phyloP scores from a whole-genome alignment of 2,888 invertebrate genomes.

The Ophioninae sp. region DNA sequence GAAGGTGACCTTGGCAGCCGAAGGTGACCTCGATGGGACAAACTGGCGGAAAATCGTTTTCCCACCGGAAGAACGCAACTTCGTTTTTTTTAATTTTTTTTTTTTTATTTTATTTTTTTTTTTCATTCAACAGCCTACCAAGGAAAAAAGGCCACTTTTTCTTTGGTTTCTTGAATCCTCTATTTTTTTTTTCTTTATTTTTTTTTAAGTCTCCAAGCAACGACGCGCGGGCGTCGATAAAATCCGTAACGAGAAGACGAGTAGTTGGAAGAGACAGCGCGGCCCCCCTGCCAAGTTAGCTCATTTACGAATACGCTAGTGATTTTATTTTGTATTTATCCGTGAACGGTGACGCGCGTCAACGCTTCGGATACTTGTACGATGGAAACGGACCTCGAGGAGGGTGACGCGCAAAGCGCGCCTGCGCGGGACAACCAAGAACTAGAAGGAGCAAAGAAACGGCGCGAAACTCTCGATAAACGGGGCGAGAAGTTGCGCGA shows the following conservation, averaged over 20 bases:
- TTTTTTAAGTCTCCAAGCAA: background rate
- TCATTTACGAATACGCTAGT: slow-evolving; percentile 53
- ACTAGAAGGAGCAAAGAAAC: slow-evolving; percentile 7
- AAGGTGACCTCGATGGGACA: too few relatives aligned
- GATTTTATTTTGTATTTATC: slow-evolving; percentile 46
- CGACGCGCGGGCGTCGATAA: slow-evolving; percentile 14
- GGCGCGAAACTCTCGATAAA: background rate
- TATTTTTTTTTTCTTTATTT: background rate
- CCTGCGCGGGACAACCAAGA: slow-evolving; percentile 12
- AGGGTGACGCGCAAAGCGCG: slow-evolving; percentile 2
- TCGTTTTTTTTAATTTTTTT: too few relatives aligned
- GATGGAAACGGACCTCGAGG: background rate
- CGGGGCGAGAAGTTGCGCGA: background rate
- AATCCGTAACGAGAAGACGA: slow-evolving; percentile 20
- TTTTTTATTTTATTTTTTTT: too few relatives aligned
- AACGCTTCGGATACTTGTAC: background rate
- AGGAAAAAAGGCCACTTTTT: background rate
- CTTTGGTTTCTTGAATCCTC: background rate
- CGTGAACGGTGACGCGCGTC: background rate
- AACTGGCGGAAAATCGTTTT: background rate
- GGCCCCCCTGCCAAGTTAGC: slow-evolving; percentile 47
- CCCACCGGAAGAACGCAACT: background rate
- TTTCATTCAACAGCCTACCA: background rate
- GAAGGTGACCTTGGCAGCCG: background rate
- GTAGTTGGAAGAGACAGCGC: background rate